phyloP scores from a whole-genome alignment of 1,140 invertebrate species.

The Musca vetustissima region DNA sequence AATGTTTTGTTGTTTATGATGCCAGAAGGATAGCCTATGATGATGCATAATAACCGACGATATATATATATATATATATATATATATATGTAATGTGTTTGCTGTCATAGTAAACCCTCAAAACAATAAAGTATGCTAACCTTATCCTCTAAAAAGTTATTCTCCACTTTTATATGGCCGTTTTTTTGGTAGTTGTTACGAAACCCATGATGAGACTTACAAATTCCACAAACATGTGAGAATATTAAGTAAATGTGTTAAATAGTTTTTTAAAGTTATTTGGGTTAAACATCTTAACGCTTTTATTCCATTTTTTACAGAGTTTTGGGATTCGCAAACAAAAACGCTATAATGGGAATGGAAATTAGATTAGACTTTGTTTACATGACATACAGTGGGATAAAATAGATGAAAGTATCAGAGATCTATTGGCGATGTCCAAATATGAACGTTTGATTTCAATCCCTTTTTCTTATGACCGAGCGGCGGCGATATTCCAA shows the following conservation, averaged over 20 bases:
- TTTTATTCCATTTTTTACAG: conserved; percentile 28
- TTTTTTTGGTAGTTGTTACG: background rate
- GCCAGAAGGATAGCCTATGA: conserved; percentile 31
- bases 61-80: too few species aligned
- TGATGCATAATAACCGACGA: conserved; percentile 18
- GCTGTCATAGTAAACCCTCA: conserved; percentile 24
- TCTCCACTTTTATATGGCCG: background rate
- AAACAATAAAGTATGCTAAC: conserved; percentile 1
- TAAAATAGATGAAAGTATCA: too few species aligned
- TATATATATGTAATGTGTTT: too few species aligned
- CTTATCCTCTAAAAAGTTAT: background rate
- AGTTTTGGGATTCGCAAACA: too few species aligned
- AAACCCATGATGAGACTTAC: background rate
- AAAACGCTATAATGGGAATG: too few species aligned
- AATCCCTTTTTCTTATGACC: too few species aligned
- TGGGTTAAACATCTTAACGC: conserved; percentile 46
- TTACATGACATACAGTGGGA: too few species aligned
- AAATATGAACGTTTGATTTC: too few species aligned
- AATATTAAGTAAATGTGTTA: conserved; percentile 56
- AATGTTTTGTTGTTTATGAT: conserved; percentile 36
- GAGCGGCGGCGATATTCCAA: too few species aligned
- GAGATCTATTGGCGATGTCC: too few species aligned
- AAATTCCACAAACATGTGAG: conserved; percentile 29
- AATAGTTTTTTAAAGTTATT: conserved; percentile 54
- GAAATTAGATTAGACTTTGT: too few species aligned